phyloP scores from a whole-genome alignment of 2,797 vertebrate species.

The Leuciscus waleckii region DNA sequence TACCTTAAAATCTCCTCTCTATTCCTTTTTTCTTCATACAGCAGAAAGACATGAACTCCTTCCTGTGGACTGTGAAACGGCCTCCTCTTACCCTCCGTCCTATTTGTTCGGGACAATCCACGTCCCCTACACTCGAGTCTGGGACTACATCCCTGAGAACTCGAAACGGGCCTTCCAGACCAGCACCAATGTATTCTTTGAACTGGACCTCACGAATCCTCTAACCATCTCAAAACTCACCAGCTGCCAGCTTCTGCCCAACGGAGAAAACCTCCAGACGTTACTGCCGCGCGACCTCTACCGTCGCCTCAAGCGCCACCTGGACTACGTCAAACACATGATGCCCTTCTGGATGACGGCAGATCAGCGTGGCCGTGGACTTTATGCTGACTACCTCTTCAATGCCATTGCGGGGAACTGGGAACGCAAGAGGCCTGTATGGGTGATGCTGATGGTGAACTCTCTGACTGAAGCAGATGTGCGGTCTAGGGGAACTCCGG shows the following conservation, averaged over 20 bases:
- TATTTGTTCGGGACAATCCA: slow-evolving; percentile 90
- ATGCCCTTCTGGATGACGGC: slow-evolving; percentile 89
- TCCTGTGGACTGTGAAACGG: slow-evolving; percentile 86
- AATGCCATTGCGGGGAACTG: slow-evolving; percentile 89
- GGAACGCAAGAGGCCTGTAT: slow-evolving; percentile 89
- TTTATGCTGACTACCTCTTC: slow-evolving; percentile 89
- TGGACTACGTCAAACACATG: slow-evolving; percentile 89
- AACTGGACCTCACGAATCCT: slow-evolving; percentile 87
- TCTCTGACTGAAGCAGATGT: slow-evolving; percentile 87
- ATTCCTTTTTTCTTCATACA: slow-evolving; percentile 54
- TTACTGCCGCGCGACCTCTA: slow-evolving; percentile 85
- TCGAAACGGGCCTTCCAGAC: slow-evolving; percentile 86
- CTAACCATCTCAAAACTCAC: slow-evolving; percentile 86
- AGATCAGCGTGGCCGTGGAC: slow-evolving; percentile 84
- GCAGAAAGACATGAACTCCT: slow-evolving; percentile 87
- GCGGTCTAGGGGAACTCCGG: slow-evolving; percentile 83
- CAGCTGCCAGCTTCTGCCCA: slow-evolving; percentile 87
- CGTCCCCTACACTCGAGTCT: slow-evolving; percentile 87
- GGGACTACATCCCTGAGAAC: slow-evolving; percentile 87
- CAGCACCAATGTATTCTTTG: slow-evolving; percentile 85
- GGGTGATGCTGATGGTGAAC: slow-evolving; percentile 93
- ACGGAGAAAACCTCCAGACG: slow-evolving; percentile 85
- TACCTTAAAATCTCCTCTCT: neutral
- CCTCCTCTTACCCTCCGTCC: slow-evolving; percentile 82
- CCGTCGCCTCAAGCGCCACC: slow-evolving; percentile 86